Evolutionary conservation across 2,888 invertebrate genomes (phyloP), one percentile per base, ranked within the genome.

Genomic region (Harpalus rubripes): DNA sequence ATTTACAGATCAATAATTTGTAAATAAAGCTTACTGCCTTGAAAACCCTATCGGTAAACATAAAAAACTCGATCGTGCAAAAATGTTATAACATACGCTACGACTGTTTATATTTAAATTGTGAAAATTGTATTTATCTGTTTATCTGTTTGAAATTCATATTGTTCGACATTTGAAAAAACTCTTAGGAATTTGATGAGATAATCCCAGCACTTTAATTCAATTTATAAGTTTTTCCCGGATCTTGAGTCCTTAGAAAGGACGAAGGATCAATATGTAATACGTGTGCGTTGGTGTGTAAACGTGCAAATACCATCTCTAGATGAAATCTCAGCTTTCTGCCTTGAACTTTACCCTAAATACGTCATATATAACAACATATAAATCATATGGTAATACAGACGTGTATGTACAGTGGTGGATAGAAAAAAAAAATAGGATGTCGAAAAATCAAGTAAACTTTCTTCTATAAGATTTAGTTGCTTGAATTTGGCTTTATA

Each of bases 181-280:
- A 52, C 44, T 12, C 10, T 12, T 0, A 12, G 44, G 44, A 52
- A 52, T 52, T 52, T 52, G 10, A 52, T 10, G 8, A 44, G 44
- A 10, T 52, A 52, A 52, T 52, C 44, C 44, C 7, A 5, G 44
- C 44, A 52, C 44, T 6, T 52, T 52, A 52, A 52, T 10, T 2
- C 44, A 52, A 52, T 52, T 52, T 52, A 12, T 52, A 10, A 52
- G 44, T 3, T 52, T 52, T 6, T 52, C 44, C 44, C 12, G 44
- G 4, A 52, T 12, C 44, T 52, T 10, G 44, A 52, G 44, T 52
- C 44, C 44, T 52, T 0, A 12, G 10, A 12, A 8, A 52, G 44
- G 44, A 52, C 44, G 10, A 52, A 52, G 44, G 44, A 52, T 52
- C 44, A 52, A 52, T 52, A 52, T 52, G 44, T 52, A 52, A 52